phyloP scores from a whole-genome alignment of 2,888 invertebrate species.

The Plebejus anna region DNA sequence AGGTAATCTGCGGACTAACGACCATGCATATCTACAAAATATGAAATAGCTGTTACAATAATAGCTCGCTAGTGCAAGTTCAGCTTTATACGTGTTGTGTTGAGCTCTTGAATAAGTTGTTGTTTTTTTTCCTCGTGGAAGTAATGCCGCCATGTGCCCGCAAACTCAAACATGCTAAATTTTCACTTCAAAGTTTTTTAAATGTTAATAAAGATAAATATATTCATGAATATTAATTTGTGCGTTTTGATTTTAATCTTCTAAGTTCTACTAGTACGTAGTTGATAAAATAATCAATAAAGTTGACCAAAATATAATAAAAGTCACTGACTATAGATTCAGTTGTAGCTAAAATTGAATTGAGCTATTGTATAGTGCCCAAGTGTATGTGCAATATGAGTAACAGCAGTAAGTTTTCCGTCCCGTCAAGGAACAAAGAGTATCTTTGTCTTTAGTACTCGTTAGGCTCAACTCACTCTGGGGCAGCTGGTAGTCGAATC shows the following conservation, averaged over 20 bases:
- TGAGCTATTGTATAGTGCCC: neutral
- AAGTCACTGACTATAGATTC: neutral
- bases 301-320: neutral
- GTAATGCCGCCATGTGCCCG: conserved; percentile 54
- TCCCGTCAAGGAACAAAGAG: too few relatives aligned
- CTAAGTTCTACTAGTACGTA: neutral
- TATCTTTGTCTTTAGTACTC: too few relatives aligned
- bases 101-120: conserved; percentile 57
- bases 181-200: conserved; percentile 70
- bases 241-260: conserved; percentile 47
- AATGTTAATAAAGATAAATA: conserved; percentile 73
- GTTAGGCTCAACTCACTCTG: too few relatives aligned
- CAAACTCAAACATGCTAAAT: conserved; percentile 66
- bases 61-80: neutral
- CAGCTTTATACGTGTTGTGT: conserved; percentile 48
- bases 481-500: too few relatives aligned
- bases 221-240: conserved; percentile 64
- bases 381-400: too few relatives aligned
- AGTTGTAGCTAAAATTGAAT: neutral
- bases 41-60: neutral
- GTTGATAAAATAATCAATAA: neutral
- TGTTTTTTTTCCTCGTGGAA: conserved; percentile 56
- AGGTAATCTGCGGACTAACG: too few relatives aligned
- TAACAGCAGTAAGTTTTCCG: too few relatives aligned
- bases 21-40: too few relatives aligned